phyloP scores from a whole-genome alignment of 2,888 invertebrate species.

The Autographa gamma region DNA sequence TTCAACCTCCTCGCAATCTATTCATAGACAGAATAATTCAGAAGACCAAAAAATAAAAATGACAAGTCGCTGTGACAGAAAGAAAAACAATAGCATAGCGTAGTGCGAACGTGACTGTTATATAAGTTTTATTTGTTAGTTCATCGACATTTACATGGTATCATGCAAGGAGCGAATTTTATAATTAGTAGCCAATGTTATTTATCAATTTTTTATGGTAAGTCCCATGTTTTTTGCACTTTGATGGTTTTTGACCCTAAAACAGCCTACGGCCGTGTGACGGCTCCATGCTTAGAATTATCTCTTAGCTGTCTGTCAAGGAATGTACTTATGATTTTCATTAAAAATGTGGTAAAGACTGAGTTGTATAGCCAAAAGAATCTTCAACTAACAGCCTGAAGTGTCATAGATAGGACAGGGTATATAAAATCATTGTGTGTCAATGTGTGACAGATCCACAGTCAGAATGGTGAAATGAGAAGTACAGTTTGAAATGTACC shows the following conservation, averaged over 20 bases:
- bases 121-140: constrained; percentile 67
- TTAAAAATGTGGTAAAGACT: too few relatives aligned
- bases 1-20: background rate
- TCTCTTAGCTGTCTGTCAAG: background rate
- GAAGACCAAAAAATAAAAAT: constrained; percentile 45
- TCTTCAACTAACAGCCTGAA: background rate
- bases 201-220: constrained; percentile 83
- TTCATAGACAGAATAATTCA: constrained; percentile 30
- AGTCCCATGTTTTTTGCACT: constrained; percentile 53
- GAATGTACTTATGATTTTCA: background rate
- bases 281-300: background rate
- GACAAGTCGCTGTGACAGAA: constrained; percentile 52
- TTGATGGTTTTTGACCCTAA: background rate
- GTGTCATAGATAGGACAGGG: background rate
- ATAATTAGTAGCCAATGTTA: constrained; percentile 81
- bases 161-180: constrained; percentile 68
- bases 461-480: background rate
- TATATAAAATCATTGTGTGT: background rate
- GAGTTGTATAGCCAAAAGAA: background rate
- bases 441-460: background rate
- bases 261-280: background rate
- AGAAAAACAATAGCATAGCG: constrained; percentile 57
- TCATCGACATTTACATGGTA: constrained; percentile 70
- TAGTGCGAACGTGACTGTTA: constrained; percentile 43
- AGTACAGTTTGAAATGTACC: background rate